Base-by-base conservation (phyloP, 2,888 invertebrate species). In the Tenthredo notha region DNA sequence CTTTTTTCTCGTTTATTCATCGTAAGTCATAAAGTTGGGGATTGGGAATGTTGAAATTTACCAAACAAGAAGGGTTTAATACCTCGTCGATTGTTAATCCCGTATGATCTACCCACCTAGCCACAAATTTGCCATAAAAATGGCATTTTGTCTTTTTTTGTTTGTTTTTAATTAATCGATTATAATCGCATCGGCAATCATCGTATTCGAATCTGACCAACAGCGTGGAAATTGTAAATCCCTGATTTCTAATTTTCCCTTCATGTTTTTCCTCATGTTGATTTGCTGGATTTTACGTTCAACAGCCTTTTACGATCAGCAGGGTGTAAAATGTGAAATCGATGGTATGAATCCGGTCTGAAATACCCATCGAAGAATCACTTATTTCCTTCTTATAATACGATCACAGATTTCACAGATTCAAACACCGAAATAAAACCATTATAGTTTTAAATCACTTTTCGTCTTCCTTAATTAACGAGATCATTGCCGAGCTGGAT, bases 291-390 rank as follows among this genome's bases (percentile, higher is more conserved):
- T 40, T 40, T 72, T 43, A 37, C 72, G 37, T 72, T 37, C 18
- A 43, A 72, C 18, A 37, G 43, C 25, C n/a, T 72, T 72, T 72
- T 72, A 72, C 72, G 72, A 72, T 18, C 40, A 40, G 67, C 72
- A 40, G 72, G 72, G 37, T 40, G 72, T 72, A 72, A 72, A 72
- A 72, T 12, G 43, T 72, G 72, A 21, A 72, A 72, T 72, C 72
- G 72, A 72, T 37, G 72, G 12, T 18, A 43, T 72, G 43, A 72
- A 72, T 21, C 21, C 21, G 43, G 40, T 72, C 72, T 43, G 72
- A 40, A 21, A 72, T 40, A 72, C 18, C 72, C 21, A 43, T 72
- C 43, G 40, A 40, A 21, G 37, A 72, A 72, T 72, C 72, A 72
- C 72, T 72, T 67, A 33, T 15, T 61, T 25, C 9, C 12, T 21